Evolutionary conservation across 2,888 invertebrate genomes (phyloP).

Genomic region (Agrotis clavis): DNA sequence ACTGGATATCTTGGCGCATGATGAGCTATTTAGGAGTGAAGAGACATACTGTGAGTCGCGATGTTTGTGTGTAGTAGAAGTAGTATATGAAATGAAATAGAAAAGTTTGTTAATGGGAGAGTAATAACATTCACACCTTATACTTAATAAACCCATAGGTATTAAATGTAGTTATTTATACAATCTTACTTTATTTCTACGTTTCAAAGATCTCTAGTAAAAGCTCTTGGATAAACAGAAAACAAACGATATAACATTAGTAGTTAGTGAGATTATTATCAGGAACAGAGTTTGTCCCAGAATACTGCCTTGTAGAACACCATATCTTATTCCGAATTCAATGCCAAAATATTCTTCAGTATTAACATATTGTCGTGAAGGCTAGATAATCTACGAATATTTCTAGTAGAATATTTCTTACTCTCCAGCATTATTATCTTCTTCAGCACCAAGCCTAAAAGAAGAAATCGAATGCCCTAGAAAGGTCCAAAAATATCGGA

Average conservation of each 20-base stretch:
- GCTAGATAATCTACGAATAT: neutral
- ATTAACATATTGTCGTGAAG: neutral
- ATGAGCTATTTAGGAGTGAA: conserved; percentile 92
- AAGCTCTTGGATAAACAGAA: too few species aligned
- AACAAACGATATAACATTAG: too few species aligned
- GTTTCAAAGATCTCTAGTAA: too few species aligned
- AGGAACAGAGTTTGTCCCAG: neutral
- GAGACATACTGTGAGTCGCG: conserved; percentile 92
- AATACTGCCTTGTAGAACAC: neutral
- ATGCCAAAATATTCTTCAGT: neutral
- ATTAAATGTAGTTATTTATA: too few species aligned
- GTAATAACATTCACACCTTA: too few species aligned
- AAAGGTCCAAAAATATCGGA: neutral
- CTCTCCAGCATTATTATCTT: neutral
- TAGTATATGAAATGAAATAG: too few species aligned
- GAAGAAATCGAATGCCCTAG: neutral
- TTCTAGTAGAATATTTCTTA: neutral
- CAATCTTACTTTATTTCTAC: too few species aligned
- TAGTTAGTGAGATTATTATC: neutral
- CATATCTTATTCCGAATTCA: neutral
- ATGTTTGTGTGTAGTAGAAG: too few species aligned
- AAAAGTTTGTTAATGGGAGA: too few species aligned
- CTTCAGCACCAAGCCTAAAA: neutral
- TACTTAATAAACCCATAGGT: too few species aligned
- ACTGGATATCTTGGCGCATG: conserved; percentile 93